Conservation (phyloP, 2,888 invertebrate genomes). For the Chaetogeoica ovagalla region DNA sequence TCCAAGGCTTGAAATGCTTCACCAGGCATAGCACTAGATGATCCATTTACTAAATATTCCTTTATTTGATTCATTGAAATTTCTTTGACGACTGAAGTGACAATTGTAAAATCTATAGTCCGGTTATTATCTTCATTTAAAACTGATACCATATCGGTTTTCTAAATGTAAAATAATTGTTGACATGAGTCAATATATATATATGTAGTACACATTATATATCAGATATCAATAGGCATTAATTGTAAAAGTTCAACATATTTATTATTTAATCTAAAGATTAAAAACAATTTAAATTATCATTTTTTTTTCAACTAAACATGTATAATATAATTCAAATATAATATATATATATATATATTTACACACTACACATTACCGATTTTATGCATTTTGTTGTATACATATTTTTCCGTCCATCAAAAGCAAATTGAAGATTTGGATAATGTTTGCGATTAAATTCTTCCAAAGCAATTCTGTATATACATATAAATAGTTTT, state of each 20-base stretch:
- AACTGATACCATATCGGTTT: constrained; percentile 58
- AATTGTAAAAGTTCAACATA: too few relatives aligned
- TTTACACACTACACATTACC: not conserved
- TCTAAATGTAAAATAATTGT: constrained; percentile 11
- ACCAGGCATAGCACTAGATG: constrained; percentile 63
- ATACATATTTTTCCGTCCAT: constrained; percentile 73
- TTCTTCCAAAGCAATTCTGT: constrained; percentile 57
- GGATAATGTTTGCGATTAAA: constrained; percentile 60
- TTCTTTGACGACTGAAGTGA: constrained; percentile 62
- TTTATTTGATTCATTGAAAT: constrained; percentile 45
- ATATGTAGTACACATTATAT: too few relatives aligned
- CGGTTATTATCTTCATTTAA: constrained; percentile 59
- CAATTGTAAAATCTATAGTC: constrained; percentile 61
- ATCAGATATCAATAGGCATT: too few relatives aligned
- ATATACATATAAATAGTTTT: constrained; percentile 25
- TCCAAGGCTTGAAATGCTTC: constrained; percentile 79
- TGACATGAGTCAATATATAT: not conserved
- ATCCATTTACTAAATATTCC: constrained; percentile 59
- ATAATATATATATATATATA: too few relatives aligned
- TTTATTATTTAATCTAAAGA: too few relatives aligned
- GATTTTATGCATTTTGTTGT: constrained; percentile 60
- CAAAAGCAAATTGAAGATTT: constrained; percentile 68
- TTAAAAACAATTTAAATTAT: too few relatives aligned
- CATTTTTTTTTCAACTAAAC: too few relatives aligned
- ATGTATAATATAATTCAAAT: too few relatives aligned